Conservation (phyloP, 1,140 invertebrate genomes). For the Cyclina sinensis region DNA sequence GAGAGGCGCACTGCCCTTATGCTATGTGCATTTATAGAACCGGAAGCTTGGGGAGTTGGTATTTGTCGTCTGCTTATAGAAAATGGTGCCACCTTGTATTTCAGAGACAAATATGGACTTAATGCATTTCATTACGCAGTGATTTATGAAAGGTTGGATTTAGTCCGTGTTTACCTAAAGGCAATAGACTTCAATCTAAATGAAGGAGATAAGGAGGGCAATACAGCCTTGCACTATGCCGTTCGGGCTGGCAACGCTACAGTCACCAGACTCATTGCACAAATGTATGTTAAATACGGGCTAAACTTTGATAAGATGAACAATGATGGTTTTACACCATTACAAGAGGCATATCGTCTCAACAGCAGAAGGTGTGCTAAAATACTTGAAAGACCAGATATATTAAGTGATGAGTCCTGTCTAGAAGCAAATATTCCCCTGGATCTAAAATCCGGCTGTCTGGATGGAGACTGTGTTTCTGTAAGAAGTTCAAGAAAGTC, state of each 20-base stretch:
- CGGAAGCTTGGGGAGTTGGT: slow-evolving; percentile 79
- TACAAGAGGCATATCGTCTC: slow-evolving; percentile 69
- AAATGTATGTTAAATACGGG: slow-evolving; percentile 71
- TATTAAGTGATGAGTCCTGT: slow-evolving; percentile 14
- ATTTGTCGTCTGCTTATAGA: slow-evolving; percentile 82
- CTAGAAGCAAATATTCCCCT: slow-evolving; percentile 45
- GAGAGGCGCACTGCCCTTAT: slow-evolving; percentile 79
- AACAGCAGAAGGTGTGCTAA: slow-evolving; percentile 57
- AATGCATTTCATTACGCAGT: slow-evolving; percentile 83
- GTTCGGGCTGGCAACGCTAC: slow-evolving; percentile 74
- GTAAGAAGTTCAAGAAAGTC: slow-evolving; percentile 25
- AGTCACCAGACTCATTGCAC: slow-evolving; percentile 72
- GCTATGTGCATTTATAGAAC: slow-evolving; percentile 80
- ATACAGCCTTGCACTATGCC: slow-evolving; percentile 83
- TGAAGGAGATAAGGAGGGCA: slow-evolving; percentile 76
- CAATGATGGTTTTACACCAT: slow-evolving; percentile 71
- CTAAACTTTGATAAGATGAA: slow-evolving; percentile 74
- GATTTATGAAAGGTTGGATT: slow-evolving; percentile 76
- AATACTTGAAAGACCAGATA: slow-evolving; percentile 42
- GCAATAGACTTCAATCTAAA: slow-evolving; percentile 82
- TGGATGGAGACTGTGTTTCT: neutral
- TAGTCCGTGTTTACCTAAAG: slow-evolving; percentile 79
- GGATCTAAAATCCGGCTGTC: slow-evolving; percentile 19
- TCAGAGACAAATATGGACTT: slow-evolving; percentile 77
- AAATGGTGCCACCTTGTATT: slow-evolving; percentile 76